Evolutionary conservation across 2,113 vertebrate genomes (phyloP).

Genomic region (Paralichthys olivaceus): DNA sequence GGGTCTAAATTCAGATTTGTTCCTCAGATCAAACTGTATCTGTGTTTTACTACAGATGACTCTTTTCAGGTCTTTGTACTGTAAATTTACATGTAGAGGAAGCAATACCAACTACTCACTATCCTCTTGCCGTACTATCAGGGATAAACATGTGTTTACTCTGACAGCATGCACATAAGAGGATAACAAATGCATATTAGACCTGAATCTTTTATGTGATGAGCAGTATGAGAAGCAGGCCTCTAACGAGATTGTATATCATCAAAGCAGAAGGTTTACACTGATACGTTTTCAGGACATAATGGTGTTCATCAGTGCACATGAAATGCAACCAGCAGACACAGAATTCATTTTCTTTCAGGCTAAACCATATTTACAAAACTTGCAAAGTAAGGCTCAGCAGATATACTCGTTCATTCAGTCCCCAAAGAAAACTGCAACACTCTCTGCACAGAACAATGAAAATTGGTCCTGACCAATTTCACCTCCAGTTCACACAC

Average conservation of each 20-base stretch:
- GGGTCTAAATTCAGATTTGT: constrained; percentile 36
- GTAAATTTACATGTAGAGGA: constrained; percentile 22
- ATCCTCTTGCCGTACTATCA: constrained; percentile 26
- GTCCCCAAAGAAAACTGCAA: background rate
- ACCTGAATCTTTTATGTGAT: constrained; percentile 39
- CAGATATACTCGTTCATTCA: background rate
- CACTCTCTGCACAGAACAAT: background rate
- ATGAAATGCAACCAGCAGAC: constrained; percentile 21
- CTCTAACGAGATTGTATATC: constrained; percentile 31
- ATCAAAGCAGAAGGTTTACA: constrained; percentile 44
- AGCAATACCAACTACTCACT: constrained; percentile 18
- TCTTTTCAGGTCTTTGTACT: constrained; percentile 21
- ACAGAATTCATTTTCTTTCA: background rate
- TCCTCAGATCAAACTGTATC: constrained; percentile 40
- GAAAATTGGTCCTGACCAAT: constrained; percentile 15
- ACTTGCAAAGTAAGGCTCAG: background rate
- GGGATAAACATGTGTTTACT: constrained; percentile 31
- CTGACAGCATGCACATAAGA: constrained; percentile 21
- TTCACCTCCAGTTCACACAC: constrained; percentile 30
- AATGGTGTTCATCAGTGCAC: constrained; percentile 1
- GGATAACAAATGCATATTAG: constrained; percentile 41
- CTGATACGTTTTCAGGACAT: constrained; percentile 25
- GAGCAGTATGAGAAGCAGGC: constrained; percentile 24
- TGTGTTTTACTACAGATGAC: constrained; percentile 33
- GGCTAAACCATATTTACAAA: constrained; percentile 17